Evolutionary conservation across 2,797 vertebrate genomes (phyloP), one percentile per base, ranked within the genome.

Genomic region (Myotis pilosus): DNA sequence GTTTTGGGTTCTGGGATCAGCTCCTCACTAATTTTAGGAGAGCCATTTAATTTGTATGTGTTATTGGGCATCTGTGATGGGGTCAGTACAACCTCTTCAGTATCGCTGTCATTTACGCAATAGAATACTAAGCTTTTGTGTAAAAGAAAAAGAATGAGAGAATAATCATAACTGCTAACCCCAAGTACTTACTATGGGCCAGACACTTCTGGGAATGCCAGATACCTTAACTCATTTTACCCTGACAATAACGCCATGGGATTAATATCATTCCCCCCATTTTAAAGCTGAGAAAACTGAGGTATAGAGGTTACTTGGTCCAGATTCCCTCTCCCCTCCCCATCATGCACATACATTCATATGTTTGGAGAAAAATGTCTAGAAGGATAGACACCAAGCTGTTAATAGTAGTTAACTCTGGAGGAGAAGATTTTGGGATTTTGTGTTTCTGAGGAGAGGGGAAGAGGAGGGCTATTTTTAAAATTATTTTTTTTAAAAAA

Each of bases 271-370:
- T 13, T 55, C 11, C 11, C 20, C 8, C 17, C 71, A 66, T 87
- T 84, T 87, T 75, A 93, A 79, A 69, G 23, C 66, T 57, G n/a
- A 90, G 78, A 87, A 95, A 82, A 85, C 3, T 44, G n/a, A 95
- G 17, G 22, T 62, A 49, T 8, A 36, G 38, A 47, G 12, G 23
- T 75, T 38, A 68, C 49, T 36, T 85, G 95, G 47, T n/a, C 28
- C 28, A 66, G 19, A 28, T 55, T 51, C 51, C 51, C 47, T 47
- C 47, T 47, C 47, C 47, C 47, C 47, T 47, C 11, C 47, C 47
- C 47, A 47, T 13, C 47, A 47, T 47, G 47, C 47, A 17, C 51
- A 51, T 51, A 51, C 51, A 51, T 19, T 6, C 51, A 51, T 51
- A 51, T 19, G 51, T 51, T 16, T 6, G 6, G 41, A 30, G 25